Evolutionary conservation across 1,140 invertebrate genomes (phyloP), one percentile per base, ranked within the genome.

Genomic region (Linepithema humile): DNA sequence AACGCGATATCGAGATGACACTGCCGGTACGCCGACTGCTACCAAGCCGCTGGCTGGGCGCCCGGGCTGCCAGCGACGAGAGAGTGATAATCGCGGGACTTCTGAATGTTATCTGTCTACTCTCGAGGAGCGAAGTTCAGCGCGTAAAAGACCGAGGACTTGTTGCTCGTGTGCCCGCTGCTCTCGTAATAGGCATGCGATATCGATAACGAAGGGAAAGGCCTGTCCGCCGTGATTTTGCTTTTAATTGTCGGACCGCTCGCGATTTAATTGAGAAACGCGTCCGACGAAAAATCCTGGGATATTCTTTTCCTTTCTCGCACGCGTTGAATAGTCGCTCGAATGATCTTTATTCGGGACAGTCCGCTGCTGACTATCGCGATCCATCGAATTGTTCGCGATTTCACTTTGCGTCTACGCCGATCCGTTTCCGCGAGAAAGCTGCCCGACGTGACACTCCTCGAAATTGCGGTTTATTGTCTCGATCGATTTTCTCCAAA

Each of bases 1-100:
- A 80, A 70, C 88, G 53, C 80, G 88, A 89, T 89, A 89, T 84
- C 87, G 87, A 89, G 88, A 89, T 89, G 88, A 89, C 88, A 89
- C 88, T 84, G 57, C 38, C n/a, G 17, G 15, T 12, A 26, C 75
- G 23, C 38, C 62, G 78, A 85, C 86, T 88, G 88, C 87, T 84
- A n/a, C n/a, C n/a, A n/a, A 89, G 57, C 40, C 57, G n/a, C n/a
- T n/a, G n/a, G 73, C 26, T 85, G 84, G 87, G 65, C 87, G 85
- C 83, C 40, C 35, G n/a, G 73, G 48, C 53, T 48, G 73, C 70
- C 77, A 86, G 80, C 69, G 83, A 88, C 85, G 74, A 80, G 67
- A 77, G 75, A 88, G 74, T 40, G 86, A 85, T 88, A 88, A 89
- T 88, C 88, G 62, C 55, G 32, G 50, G 40, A 64, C 87, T 88